Percentiles rank a stretch among this genome's conserved stretches.
phyloP scores from a whole-genome alignment of 2,113 vertebrate genomes.

The Agapornis roseicollis region DNA sequence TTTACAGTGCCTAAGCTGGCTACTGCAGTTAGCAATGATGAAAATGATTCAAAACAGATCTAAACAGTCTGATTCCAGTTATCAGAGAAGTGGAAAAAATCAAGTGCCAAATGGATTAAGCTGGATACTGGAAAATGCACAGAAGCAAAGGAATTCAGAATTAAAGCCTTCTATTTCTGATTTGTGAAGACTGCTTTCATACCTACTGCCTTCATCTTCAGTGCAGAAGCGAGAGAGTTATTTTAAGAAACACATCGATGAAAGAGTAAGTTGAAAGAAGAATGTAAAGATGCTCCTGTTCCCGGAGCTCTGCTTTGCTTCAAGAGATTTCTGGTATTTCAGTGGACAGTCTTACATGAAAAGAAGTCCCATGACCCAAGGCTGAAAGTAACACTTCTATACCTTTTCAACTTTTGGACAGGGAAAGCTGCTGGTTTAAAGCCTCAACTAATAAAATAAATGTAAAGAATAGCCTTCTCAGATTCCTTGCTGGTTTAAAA shows the following conservation, averaged over 20 bases:
- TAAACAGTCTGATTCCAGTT: background rate
- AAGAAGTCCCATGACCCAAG: background rate
- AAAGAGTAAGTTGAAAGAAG: slow-evolving; percentile 36
- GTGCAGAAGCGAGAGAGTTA: slow-evolving; percentile 9
- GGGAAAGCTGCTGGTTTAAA: background rate
- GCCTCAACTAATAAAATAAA: background rate
- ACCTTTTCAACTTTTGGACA: background rate
- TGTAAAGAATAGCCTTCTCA: background rate
- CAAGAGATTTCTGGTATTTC: slow-evolving; percentile 40
- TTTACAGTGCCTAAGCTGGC: background rate
- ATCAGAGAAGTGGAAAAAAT: background rate
- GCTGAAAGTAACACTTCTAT: background rate
- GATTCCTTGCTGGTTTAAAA: background rate
- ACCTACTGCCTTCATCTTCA: slow-evolving; percentile 22
- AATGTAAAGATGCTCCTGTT: slow-evolving; percentile 41
- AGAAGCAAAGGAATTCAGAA: slow-evolving; percentile 31
- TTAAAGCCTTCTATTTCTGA: slow-evolving; percentile 29
- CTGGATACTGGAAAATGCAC: background rate
- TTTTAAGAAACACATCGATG: slow-evolving; percentile 56
- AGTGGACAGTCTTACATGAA: slow-evolving; percentile 1
- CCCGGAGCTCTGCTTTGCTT: slow-evolving; percentile 33
- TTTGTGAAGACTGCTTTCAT: slow-evolving; percentile 2
- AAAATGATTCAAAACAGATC: background rate
- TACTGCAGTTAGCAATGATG: background rate
- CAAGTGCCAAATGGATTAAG: background rate